These are phyloP conservation scores for Zygaena filipendulae DNA, from an alignment of 2,888 invertebrate genomes.

Conservation along the genomic window DNA sequence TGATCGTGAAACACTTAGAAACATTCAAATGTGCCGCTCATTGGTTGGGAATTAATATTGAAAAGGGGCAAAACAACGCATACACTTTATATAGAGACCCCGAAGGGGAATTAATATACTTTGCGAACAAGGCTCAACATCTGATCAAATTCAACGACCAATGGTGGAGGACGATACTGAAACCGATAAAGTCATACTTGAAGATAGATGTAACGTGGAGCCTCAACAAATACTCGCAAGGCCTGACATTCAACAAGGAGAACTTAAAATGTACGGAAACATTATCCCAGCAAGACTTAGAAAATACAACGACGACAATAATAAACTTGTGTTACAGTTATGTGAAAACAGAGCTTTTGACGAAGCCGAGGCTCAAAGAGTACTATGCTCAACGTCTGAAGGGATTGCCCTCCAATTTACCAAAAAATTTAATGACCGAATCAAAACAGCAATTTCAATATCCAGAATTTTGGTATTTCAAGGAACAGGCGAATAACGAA, in stretches of 20 bases:
- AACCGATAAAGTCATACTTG: background rate
- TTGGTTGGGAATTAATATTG: no score
- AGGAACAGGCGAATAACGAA: conserved; percentile 8
- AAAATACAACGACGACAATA: conserved; percentile 4
- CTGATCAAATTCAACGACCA: background rate
- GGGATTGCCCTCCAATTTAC: conserved; percentile 16
- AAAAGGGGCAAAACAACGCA: no score
- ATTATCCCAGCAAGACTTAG: background rate
- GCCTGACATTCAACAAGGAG: no score
- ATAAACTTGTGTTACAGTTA: conserved; percentile 9
- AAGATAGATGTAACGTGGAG: no score
- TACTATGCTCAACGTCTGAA: conserved; percentile 12
- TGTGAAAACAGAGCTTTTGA: conserved; percentile 14
- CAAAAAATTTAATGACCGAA: conserved; percentile 11
- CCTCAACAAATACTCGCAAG: no score
- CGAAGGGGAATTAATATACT: no score
- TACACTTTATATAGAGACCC: no score
- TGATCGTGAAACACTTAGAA: no score
- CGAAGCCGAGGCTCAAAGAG: conserved; percentile 13
- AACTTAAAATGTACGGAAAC: no score
- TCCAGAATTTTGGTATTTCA: conserved; percentile 16
- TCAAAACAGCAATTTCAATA: conserved; percentile 13
- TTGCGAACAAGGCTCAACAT: background rate
- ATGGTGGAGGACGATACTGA: background rate
- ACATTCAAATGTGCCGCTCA: no score